These are phyloP conservation scores for Cyprinus carpio DNA, from an alignment of 2,113 vertebrate genomes.

Conservation along the genomic window DNA sequence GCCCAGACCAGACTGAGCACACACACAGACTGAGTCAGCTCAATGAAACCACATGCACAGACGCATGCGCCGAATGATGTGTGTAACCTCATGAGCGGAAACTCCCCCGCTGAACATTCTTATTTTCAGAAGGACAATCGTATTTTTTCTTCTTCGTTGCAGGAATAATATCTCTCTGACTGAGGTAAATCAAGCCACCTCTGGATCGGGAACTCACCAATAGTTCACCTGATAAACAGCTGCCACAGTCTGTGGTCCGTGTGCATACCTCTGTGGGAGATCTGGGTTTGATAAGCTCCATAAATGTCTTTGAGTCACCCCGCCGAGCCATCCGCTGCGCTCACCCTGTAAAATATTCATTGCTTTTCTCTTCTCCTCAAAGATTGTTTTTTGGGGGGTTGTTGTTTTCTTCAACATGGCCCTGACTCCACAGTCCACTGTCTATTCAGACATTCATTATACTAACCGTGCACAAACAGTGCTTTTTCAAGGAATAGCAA, in stretches of 20 bases:
- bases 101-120: constrained; percentile 41
- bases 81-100: not conserved
- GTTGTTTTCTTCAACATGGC: constrained; percentile 52
- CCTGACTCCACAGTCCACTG: not conserved
- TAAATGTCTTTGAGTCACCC: constrained; percentile 55
- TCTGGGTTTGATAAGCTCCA: constrained; percentile 68
- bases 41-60: not conserved
- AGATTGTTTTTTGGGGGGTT: constrained; percentile 53
- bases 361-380: constrained; percentile 59
- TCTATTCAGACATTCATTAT: constrained; percentile 6
- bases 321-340: constrained; percentile 60
- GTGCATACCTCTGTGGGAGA: constrained; percentile 49
- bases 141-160: constrained; percentile 35
- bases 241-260: constrained; percentile 54
- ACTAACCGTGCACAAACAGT: constrained; percentile 17
- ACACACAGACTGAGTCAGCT: constrained; percentile 1
- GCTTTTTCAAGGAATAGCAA: not conserved
- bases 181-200: constrained; percentile 53
- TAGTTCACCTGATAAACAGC: constrained; percentile 64
- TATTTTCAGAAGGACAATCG: constrained; percentile 55
- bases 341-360: constrained; percentile 75
- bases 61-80: not conserved
- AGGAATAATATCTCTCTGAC: constrained; percentile 55
- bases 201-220: constrained; percentile 53
- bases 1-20: constrained; percentile 6